Evolutionary conservation across 2,113 vertebrate species (phyloP).

Genomic region (Leptocoma aspasia): DNA sequence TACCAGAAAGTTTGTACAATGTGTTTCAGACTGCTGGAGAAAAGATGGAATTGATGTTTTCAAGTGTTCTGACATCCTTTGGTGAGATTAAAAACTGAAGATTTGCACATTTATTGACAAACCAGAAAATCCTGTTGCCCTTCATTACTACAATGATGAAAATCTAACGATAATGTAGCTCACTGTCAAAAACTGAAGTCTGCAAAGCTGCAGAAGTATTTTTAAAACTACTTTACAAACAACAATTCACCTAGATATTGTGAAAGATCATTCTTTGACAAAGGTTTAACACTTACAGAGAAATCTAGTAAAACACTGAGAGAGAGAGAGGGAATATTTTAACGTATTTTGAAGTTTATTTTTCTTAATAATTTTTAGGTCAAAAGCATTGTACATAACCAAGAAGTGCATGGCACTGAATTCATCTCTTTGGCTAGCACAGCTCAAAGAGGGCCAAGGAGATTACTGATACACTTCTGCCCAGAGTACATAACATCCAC

Average conservation of each 20-base stretch:
- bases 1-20: neutral
- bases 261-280: neutral
- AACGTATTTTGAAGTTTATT: constrained; percentile 61
- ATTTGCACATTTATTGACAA: neutral
- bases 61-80: neutral
- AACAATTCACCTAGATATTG: neutral
- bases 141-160: neutral
- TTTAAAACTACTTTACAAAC: neutral
- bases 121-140: neutral
- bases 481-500: neutral
- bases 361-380: neutral
- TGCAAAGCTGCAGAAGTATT: neutral
- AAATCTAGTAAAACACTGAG: neutral
- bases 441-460: neutral
- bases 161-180: neutral
- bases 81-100: neutral
- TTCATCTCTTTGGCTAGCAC: neutral
- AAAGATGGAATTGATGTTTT: neutral
- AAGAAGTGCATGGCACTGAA: constrained; percentile 35
- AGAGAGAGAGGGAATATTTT: neutral
- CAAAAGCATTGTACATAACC: neutral
- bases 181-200: neutral
- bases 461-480: neutral
- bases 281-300: neutral
- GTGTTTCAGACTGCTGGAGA: neutral